Evolutionary conservation across 2,113 vertebrate species (phyloP), one percentile per base, ranked within the genome.

Genomic region (Dicerorhinus sumatrensis): DNA sequence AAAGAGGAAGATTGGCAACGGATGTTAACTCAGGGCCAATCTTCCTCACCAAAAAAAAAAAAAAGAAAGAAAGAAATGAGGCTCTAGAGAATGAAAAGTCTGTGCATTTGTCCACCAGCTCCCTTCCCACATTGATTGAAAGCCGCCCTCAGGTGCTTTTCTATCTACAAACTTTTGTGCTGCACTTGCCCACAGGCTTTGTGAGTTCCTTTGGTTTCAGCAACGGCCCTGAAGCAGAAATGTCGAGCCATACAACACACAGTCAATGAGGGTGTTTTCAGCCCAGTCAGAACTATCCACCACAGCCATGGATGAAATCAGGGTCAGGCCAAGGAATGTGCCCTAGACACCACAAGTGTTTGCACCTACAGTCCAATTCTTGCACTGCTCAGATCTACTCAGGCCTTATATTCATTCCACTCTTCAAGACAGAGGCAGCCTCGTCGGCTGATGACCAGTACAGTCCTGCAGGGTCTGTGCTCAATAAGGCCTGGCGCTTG

Each of bases 171-270:
- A 46, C 46, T 29, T 46, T 54, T 33, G 36, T 7, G 10, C n/a
- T 27, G 6, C 29, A 36, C 3, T 23, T 63, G 4, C 23, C 18
- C 16, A 23, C 4, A 72, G 21, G 10, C 11, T 70, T 46, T 46
- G 7, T 7, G 2, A 42, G 16, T 84, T 39, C 36, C 27, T 87
- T 36, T 62, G 67, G 6, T n/a, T 89, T 92, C 23, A 33, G 29
- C 3, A 4, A 25, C 21, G 42, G 9, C 48, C 39, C 51, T 63
- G n/a, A 65, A 70, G 11, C 36, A 91, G 31, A 82, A 65, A 54
- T 29, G 17, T 25, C 29, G n/a, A 69, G 2, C 4, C n/a, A 9
- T 14, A 27, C 3, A 25, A 6, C 18, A 39, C 1, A 48, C 6
- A 76, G 8, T 60, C 6, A 69, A 31, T 5, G 29, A 42, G 1